Percentiles rank a stretch among this genome's conserved stretches.
phyloP scores from a whole-genome alignment of 1,140 invertebrate species.

The Riptortus pedestris region DNA sequence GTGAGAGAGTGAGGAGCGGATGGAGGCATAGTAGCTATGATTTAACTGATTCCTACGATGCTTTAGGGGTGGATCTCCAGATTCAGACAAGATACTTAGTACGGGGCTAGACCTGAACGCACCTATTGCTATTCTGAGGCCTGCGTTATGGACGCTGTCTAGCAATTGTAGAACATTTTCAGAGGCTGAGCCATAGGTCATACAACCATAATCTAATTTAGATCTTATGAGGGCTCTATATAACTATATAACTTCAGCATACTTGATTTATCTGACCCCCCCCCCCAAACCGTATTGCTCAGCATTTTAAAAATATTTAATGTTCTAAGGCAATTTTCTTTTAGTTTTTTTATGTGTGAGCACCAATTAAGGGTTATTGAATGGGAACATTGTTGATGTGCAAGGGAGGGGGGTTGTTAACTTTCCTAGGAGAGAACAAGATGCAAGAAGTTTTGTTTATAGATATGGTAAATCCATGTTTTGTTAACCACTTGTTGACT shows the following conservation, averaged over 20 bases:
- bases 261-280: background rate
- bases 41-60: background rate
- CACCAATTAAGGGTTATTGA: too few relatives aligned
- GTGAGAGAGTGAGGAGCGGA: background rate
- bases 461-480: too few relatives aligned
- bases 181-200: background rate
- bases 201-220: background rate
- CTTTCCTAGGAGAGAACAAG: too few relatives aligned
- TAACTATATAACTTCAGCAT: background rate
- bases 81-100: background rate
- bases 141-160: background rate
- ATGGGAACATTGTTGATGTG: too few relatives aligned
- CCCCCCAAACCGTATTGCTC: background rate
- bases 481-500: too few relatives aligned
- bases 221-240: background rate
- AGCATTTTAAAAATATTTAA: background rate
- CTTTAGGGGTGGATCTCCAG: background rate
- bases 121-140: background rate
- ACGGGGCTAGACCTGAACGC: background rate
- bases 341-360: background rate
- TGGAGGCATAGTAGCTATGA: background rate
- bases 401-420: too few relatives aligned
- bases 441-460: too few relatives aligned
- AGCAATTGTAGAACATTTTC: background rate
- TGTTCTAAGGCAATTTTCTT: background rate